Base-by-base conservation (phyloP, 1,140 invertebrate species). In the Drosophila micromelanica region DNA sequence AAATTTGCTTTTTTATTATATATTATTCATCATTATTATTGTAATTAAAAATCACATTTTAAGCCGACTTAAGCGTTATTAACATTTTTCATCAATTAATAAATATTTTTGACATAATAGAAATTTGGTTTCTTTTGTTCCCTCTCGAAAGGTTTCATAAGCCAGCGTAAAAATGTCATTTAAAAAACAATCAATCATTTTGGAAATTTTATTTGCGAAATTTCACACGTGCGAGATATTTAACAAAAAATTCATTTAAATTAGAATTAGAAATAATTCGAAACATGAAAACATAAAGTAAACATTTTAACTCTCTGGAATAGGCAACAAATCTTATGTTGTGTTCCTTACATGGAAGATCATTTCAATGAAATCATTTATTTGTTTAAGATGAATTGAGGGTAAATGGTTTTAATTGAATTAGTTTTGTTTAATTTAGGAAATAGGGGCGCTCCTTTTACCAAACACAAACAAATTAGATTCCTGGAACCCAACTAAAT, bases 371-470 rank as follows among this genome's bases (percentile, higher is more conserved):
- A 59, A 59, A 12, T 13, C 20, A 30, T 49, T 9, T 59, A 32
- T 59, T 59, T 59, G 43, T 7, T 32, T 38, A 67, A 17, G 43
- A 57, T 57, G 38, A 57, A 65, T 62, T 51, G 12, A 11, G 55
- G 20, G 27, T 17, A 4, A 52, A 42, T 23, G n/a, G 17, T 27
- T 56, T 5, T 4, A 3, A 37, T 40, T 13, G 7, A 49, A 57
- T 20, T 52, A 65, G 37, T 57, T 67, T 42, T 56, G 17, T 42
- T 59, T 40, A 23, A 15, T 60, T 35, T 12, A 35, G 20, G 45
- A 48, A 59, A 59, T 11, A 15, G 1, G 45, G 43, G 54, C 63
- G 63, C 27, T n/a, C 4, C 46, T 30, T 43, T 54, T 30, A 32
- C 12, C 23, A 30, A 32, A 20, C 23, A 8, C 15, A 60, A 68